Evolutionary conservation across 2,888 invertebrate genomes (phyloP).

Genomic region (Antitype chi): DNA sequence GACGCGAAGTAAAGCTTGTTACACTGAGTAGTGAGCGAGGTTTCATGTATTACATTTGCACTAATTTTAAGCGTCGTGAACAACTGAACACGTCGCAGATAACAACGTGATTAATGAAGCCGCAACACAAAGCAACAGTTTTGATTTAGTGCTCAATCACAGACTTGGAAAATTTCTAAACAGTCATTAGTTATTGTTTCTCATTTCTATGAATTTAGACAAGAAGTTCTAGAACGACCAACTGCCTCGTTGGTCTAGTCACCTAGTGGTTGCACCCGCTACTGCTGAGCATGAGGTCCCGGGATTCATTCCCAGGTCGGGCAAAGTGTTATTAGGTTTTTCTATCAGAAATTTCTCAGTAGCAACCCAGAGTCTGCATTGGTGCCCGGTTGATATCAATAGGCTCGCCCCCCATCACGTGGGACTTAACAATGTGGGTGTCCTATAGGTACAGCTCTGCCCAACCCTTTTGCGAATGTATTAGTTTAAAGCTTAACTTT

Average conservation of each 20-base stretch:
- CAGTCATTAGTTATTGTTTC: slow-evolving; percentile 13
- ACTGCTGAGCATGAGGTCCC: no score
- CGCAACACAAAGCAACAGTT: background rate
- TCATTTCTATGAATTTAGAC: slow-evolving; percentile 20
- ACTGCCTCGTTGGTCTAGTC: no score
- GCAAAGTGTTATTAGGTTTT: no score
- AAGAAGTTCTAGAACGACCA: no score
- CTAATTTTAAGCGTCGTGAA: slow-evolving; percentile 15
- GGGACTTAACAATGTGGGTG: no score
- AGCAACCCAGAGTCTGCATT: no score
- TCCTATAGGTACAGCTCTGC: no score
- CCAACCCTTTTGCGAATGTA: background rate
- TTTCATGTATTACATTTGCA: slow-evolving; percentile 9
- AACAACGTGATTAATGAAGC: slow-evolving; percentile 31
- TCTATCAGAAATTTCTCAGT: no score
- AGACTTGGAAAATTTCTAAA: slow-evolving; percentile 5
- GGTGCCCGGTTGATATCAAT: no score
- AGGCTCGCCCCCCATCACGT: no score
- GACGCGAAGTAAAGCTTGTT: slow-evolving; percentile 19
- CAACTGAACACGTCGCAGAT: slow-evolving; percentile 4
- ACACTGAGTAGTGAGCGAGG: background rate
- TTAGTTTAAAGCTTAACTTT: background rate
- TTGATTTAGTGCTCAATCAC: slow-evolving; percentile 4
- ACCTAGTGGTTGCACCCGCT: no score
- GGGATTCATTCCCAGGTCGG: no score